A percentile compares a stretch with the other conserved stretches of the same genome.
These are phyloP conservation scores for Tachypleus tridentatus DNA, from an alignment of 1,140 invertebrate species.

Conservation along the genomic window DNA sequence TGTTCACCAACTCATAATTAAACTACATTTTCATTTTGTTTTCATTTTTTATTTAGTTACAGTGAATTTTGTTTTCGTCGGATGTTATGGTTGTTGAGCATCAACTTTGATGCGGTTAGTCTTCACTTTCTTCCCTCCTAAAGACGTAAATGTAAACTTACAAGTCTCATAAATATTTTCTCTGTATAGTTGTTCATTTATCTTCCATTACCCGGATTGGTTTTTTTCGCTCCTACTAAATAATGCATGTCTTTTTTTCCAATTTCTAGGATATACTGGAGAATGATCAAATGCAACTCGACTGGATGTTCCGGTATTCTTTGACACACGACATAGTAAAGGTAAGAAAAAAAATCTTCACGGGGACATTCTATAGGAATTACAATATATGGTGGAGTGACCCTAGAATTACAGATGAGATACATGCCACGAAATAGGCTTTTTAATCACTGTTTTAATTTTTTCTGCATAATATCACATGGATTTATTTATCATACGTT, in stretches of 20 bases:
- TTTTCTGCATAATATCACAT: too few species aligned
- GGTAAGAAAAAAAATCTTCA: slow-evolving; percentile 35
- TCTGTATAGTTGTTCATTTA: not conserved
- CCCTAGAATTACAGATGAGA: too few species aligned
- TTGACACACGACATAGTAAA: slow-evolving; percentile 76
- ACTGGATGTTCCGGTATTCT: slow-evolving; percentile 79
- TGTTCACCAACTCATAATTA: too few species aligned
- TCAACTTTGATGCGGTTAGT: not conserved
- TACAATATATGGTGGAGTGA: too few species aligned
- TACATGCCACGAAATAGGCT: too few species aligned
- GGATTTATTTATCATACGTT: too few species aligned
- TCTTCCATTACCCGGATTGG: not conserved
- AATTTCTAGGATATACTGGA: slow-evolving; percentile 53
- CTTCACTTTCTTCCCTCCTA: not conserved
- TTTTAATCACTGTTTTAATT: too few species aligned
- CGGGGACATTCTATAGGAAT: too few species aligned
- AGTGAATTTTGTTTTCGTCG: too few species aligned
- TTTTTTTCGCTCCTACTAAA: too few species aligned
- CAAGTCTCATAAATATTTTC: not conserved
- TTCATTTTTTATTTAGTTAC: too few species aligned
- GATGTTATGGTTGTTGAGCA: not conserved
- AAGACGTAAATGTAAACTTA: not conserved
- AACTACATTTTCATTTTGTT: too few species aligned
- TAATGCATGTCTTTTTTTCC: not conserved
- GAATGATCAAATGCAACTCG: slow-evolving; percentile 68